Conservation (phyloP, 1,140 invertebrate species). For the Cyclina sinensis region DNA sequence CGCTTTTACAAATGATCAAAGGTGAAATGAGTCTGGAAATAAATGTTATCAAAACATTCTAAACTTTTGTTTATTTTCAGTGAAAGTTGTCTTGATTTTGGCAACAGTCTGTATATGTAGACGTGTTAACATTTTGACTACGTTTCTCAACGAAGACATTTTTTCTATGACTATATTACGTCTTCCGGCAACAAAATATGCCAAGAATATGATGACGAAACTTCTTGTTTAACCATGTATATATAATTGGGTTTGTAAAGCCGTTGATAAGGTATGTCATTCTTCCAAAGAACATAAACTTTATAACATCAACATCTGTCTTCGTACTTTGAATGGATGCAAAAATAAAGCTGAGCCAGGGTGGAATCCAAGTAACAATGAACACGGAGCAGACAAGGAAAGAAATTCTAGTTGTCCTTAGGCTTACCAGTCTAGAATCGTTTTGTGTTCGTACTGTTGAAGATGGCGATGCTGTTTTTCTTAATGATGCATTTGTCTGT, state of each 20-base stretch:
- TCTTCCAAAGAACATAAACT: conserved; percentile 38
- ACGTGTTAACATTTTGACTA: no score
- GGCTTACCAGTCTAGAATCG: not conserved
- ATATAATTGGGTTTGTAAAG: conserved; percentile 35
- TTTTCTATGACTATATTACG: no score
- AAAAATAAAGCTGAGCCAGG: conserved; percentile 33
- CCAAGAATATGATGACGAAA: conserved; percentile 18
- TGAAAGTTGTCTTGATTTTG: no score
- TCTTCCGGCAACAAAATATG: not conserved
- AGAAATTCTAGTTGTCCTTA: conserved; percentile 33
- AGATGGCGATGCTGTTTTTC: not conserved
- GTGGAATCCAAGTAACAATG: conserved; percentile 41
- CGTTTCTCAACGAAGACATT: no score
- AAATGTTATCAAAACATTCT: no score
- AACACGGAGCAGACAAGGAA: conserved; percentile 40
- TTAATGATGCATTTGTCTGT: not conserved
- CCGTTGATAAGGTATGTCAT: conserved; percentile 52
- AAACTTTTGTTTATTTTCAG: no score
- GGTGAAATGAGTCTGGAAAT: no score
- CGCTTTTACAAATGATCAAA: no score
- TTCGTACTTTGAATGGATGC: not conserved
- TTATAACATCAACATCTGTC: not conserved
- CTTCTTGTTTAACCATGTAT: conserved; percentile 26
- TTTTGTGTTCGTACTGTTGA: not conserved
- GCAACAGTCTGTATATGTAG: no score